Conservation (phyloP, 2,113 vertebrate genomes). For the Stomatorhinus ivindoensis region DNA sequence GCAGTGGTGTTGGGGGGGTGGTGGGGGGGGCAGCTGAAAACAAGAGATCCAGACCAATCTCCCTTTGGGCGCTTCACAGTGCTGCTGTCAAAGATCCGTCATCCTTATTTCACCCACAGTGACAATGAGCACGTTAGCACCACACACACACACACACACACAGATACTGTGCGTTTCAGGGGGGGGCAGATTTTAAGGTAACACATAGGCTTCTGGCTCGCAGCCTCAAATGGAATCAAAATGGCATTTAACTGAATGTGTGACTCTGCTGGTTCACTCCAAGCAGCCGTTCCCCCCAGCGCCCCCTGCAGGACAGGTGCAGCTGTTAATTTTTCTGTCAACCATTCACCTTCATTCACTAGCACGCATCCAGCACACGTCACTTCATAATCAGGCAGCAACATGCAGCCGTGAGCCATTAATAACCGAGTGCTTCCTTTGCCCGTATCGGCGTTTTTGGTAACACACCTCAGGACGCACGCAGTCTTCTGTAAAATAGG, state of each 20-base stretch:
- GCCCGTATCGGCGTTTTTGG: not conserved
- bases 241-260: not conserved
- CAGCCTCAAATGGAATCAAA: not conserved
- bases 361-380: not conserved
- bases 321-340: not conserved
- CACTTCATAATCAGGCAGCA: not conserved
- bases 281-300: not conserved
- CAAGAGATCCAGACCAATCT: not conserved
- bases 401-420: not conserved
- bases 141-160: too few species aligned
- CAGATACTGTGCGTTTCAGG: not conserved
- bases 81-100: not conserved
- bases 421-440: not conserved
- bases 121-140: not conserved
- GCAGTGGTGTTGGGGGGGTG: not conserved
- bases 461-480: not conserved
- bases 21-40: not conserved
- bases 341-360: not conserved
- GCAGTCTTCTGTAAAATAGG: not conserved
- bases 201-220: not conserved
- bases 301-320: not conserved
- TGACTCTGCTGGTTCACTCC: not conserved
- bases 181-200: not conserved
- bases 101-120: not conserved
- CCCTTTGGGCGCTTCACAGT: not conserved